Evolutionary conservation across 2,113 vertebrate species (phyloP).

Genomic region (Pelecanus crispus): DNA sequence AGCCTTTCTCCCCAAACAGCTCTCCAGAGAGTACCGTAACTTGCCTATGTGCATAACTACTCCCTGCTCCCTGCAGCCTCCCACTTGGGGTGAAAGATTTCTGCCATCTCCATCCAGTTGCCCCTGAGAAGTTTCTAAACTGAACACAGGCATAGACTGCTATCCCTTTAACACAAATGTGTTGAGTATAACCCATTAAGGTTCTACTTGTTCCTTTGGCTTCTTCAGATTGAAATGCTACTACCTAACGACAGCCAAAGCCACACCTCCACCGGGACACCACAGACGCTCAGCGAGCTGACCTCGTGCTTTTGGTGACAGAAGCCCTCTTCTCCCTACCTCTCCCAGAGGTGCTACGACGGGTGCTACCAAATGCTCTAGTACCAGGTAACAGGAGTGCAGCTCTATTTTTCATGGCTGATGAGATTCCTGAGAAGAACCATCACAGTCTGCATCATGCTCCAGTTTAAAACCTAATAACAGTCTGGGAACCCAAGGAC

Average conservation of each 20-base stretch:
- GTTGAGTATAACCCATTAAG: neutral
- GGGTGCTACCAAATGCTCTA: neutral
- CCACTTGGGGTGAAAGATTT: neutral
- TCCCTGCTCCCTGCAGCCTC: neutral
- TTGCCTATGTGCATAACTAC: neutral
- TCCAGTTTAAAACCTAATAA: neutral
- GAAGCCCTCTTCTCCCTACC: neutral
- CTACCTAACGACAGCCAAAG: neutral
- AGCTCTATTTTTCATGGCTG: neutral
- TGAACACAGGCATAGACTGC: accelerated
- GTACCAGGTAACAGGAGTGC: neutral
- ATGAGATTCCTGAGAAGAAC: neutral
- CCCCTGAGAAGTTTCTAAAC: neutral
- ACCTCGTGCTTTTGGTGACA: neutral
- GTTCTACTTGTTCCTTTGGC: neutral
- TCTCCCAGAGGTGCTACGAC: neutral
- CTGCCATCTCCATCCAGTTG: neutral
- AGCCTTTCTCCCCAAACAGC: neutral
- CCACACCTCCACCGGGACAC: neutral
- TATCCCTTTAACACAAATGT: neutral
- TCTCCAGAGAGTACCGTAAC: neutral
- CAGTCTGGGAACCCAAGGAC: neutral
- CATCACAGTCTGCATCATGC: accelerated
- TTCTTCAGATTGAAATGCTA: neutral
- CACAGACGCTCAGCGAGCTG: accelerated